Base-by-base conservation (phyloP, 1,140 invertebrate species). In the silkworm (Bombyx mori) region DNA sequence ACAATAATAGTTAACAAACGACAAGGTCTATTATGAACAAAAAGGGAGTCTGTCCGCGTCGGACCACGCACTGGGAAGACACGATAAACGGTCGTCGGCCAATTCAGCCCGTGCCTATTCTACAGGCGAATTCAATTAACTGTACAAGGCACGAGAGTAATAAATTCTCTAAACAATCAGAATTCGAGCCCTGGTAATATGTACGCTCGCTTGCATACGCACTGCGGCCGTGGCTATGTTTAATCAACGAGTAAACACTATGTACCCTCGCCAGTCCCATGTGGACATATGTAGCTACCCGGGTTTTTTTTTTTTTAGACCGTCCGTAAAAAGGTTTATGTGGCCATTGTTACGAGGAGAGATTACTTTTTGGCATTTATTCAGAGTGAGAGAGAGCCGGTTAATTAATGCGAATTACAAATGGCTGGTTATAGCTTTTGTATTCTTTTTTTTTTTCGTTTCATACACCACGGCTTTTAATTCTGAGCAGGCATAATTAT, bases 111-210 rank as follows among this genome's bases (percentile, higher is more conserved):
- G 70, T 67, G 78, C 77, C 79, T 83, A 78, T 82, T 77, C 80
- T 79, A 79, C 79, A 77, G 77, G 74, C 81, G 78, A 80, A 84
- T 86, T 84, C 82, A 86, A 86, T 86, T 86, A 86, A 86, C 81
- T 78, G 79, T 84, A 86, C 82, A 86, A 79, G 82, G 79, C 81
- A 74, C 79, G 65, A 62, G 82, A 76, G 82, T 81, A 82, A 86
- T 86, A 86, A 86, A 86, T 86, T 82, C 78, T 86, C 82, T 84
- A 86, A 86, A 86, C 81, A 86, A 86, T 86, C 82, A 86, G 81
- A 86, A 86, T 83, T 86, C 81, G 82, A 84, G 80, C 66, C 76
- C 75, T 79, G 73, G 77, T 82, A 82, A 86, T 86, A 82, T 84
- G 80, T 85, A 73, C 75, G 80, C 76, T 71, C 74, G 77, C 67